Percentiles rank a stretch among this genome's conserved stretches.
phyloP scores from a whole-genome alignment of 2,797 vertebrate genomes.

The Scarus forsteni region DNA sequence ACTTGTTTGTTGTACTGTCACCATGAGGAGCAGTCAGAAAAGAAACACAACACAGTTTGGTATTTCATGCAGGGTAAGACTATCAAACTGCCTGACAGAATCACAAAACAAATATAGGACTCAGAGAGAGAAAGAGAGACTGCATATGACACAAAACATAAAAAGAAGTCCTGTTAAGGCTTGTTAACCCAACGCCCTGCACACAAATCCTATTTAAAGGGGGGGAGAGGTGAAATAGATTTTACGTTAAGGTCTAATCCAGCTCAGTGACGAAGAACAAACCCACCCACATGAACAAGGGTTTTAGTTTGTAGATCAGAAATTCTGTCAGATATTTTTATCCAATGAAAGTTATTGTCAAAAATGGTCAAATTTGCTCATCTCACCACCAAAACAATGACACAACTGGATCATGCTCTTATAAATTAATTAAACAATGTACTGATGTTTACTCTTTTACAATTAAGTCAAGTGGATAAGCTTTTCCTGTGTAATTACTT shows the following conservation, averaged over 20 bases:
- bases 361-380: not conserved
- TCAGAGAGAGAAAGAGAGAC: not conserved
- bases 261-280: conserved; percentile 55
- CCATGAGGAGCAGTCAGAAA: not conserved
- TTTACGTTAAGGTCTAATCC: conserved; percentile 62
- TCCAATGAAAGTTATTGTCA: not conserved
- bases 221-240: conserved; percentile 55
- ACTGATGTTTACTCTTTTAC: not conserved
- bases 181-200: conserved; percentile 24
- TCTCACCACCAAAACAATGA: too few relatives aligned
- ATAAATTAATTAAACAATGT: not conserved
- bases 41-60: not conserved
- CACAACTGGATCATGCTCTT: not conserved
- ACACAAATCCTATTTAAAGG: conserved; percentile 66
- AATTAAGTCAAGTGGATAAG: not conserved
- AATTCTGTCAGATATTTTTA: not conserved
- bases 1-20: too few relatives aligned
- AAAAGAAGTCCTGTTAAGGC: conserved; percentile 8
- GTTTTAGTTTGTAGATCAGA: conserved; percentile 11
- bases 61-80: not conserved
- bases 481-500: conserved; percentile 24
- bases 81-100: not conserved
- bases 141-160: conserved; percentile 1
- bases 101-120: not conserved
- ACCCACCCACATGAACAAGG: conserved; percentile 31